A percentile compares a stretch with the other conserved stretches of the same genome.
These are phyloP conservation scores for Thamnophis sirtalis DNA, from an alignment of 2,113 vertebrate genomes.

Conservation along the genomic window DNA sequence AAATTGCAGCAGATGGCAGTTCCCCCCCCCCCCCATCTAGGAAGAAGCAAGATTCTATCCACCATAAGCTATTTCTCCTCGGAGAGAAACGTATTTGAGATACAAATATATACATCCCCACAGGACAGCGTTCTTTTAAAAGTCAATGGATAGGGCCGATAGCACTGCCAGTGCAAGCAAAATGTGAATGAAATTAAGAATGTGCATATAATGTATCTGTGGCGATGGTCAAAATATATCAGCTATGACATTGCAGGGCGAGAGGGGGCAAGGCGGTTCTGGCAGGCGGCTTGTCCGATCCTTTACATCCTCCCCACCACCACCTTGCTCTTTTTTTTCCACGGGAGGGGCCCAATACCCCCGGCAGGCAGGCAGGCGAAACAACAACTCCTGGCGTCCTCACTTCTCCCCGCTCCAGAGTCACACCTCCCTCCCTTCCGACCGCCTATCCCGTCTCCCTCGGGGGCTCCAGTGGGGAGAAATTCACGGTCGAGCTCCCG, in stretches of 20 bases:
- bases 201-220: neutral
- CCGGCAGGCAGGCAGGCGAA: neutral
- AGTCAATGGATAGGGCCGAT: neutral
- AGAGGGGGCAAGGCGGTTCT: neutral
- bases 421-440: neutral
- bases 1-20: neutral
- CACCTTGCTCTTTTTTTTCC: neutral
- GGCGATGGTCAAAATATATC: neutral
- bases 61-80: neutral
- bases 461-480: neutral
- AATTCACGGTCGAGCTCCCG: neutral
- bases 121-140: neutral
- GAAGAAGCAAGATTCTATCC: neutral
- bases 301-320: too few species aligned
- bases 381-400: neutral
- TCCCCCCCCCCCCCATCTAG: rapidly evolving
- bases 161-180: neutral
- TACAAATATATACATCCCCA: neutral
- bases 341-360: neutral
- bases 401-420: neutral
- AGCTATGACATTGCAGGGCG: neutral
- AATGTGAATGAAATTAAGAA: rapidly evolving
- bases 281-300: too few species aligned
- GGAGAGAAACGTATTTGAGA: neutral
- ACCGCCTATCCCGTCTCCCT: neutral